A percentile compares a stretch with the other conserved stretches of the same genome.
Evolutionary conservation across 1,140 invertebrate genomes (phyloP).

Genomic region (Zaprionus taronus): DNA sequence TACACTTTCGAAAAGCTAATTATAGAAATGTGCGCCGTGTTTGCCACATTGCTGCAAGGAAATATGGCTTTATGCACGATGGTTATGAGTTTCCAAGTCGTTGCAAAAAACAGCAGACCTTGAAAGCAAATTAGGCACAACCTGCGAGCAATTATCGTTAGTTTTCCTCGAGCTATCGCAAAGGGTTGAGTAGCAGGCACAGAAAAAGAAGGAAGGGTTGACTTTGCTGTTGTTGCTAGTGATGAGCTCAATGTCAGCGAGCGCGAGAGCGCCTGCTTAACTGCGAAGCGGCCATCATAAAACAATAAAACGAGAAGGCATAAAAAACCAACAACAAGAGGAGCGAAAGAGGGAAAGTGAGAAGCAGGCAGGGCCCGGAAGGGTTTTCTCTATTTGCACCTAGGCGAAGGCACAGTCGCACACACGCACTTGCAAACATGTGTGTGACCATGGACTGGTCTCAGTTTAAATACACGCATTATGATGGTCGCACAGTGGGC

Average conservation of each 20-base stretch:
- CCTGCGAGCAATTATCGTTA: slow-evolving; percentile 80
- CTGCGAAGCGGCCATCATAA: slow-evolving; percentile 48
- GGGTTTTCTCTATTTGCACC: slow-evolving; percentile 22
- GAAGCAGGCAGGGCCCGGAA: slow-evolving; percentile 21
- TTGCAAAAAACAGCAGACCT: slow-evolving; percentile 68
- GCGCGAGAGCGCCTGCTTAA: slow-evolving; percentile 14
- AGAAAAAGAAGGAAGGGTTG: slow-evolving; percentile 18
- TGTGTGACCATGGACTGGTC: slow-evolving; percentile 29
- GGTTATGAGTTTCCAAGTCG: slow-evolving; percentile 65
- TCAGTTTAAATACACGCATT: slow-evolving; percentile 61
- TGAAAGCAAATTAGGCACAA: slow-evolving; percentile 78
- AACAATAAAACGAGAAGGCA: slow-evolving; percentile 64
- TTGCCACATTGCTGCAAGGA: slow-evolving; percentile 62
- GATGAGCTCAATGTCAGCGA: slow-evolving; percentile 60
- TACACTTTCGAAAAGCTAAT: slow-evolving; percentile 67
- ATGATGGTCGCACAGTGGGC: slow-evolving; percentile 73
- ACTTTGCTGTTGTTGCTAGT: slow-evolving; percentile 29
- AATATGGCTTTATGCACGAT: slow-evolving; percentile 50
- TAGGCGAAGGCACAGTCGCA: slow-evolving; percentile 5
- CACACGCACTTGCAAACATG: slow-evolving; percentile 11
- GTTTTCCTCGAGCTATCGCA: slow-evolving; percentile 52
- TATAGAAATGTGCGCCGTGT: slow-evolving; percentile 47
- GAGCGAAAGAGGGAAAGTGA: slow-evolving; percentile 45
- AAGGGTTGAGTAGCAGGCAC: slow-evolving; percentile 60
- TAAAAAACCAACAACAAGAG: slow-evolving; percentile 48